These are phyloP conservation scores for Sylvilagus floridanus DNA, from an alignment of 2,797 vertebrate species.

Conservation along the genomic window DNA sequence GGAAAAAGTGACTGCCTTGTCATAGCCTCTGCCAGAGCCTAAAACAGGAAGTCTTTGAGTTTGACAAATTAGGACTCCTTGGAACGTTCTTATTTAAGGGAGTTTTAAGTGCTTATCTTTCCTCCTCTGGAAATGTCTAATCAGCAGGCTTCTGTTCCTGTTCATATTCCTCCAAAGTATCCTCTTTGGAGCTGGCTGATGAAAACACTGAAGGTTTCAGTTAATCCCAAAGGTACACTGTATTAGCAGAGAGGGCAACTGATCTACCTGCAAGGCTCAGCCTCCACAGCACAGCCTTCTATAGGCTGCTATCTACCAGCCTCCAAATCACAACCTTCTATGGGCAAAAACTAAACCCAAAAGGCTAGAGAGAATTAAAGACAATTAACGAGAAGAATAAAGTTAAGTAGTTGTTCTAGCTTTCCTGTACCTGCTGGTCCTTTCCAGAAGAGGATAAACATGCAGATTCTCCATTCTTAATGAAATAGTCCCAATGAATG, in stretches of 20 bases:
- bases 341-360: slow-evolving; percentile 8
- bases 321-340: background rate
- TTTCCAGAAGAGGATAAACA: slow-evolving; percentile 37
- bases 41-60: background rate
- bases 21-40: background rate
- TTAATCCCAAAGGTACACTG: background rate
- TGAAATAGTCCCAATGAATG: background rate
- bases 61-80: background rate
- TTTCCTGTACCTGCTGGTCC: background rate
- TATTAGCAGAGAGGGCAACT: background rate
- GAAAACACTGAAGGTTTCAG: background rate
- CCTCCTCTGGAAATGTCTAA: slow-evolving; percentile 25
- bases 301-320: background rate
- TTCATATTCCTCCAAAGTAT: background rate
- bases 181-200: background rate
- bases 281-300: background rate
- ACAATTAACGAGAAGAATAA: slow-evolving; percentile 15
- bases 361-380: background rate
- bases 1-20: background rate
- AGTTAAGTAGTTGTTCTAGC: background rate
- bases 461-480: background rate
- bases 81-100: background rate
- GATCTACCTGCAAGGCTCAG: background rate
- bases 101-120: slow-evolving; percentile 43
- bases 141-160: background rate